A percentile compares a stretch with the other conserved stretches of the same genome.
These are phyloP conservation scores for Rhinatrema bivittatum DNA, from an alignment of 2,797 vertebrate genomes.

Conservation along the genomic window DNA sequence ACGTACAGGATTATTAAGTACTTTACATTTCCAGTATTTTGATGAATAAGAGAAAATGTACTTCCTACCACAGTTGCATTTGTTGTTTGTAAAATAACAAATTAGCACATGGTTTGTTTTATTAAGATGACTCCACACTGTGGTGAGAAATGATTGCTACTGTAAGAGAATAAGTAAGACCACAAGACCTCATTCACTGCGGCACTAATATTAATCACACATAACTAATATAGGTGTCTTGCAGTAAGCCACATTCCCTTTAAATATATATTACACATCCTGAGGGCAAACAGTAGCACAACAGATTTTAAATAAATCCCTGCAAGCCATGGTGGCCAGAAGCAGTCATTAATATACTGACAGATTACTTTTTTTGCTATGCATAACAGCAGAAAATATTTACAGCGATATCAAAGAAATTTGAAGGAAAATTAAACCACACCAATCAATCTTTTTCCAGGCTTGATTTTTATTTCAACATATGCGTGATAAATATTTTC, in stretches of 20 bases:
- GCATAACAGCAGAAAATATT: conserved; percentile 64
- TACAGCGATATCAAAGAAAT: conserved; percentile 51
- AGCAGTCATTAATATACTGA: conserved; percentile 57
- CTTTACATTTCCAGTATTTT: too few species aligned
- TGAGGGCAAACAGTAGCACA: conserved; percentile 54
- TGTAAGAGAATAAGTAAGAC: conserved; percentile 63
- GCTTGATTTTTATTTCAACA: conserved; percentile 34
- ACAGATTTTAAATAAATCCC: conserved; percentile 61
- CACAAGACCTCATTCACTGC: conserved; percentile 57
- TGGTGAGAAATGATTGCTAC: conserved; percentile 68
- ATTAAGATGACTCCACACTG: conserved; percentile 54
- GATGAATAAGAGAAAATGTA: conserved; percentile 48
- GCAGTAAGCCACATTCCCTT: conserved; percentile 57
- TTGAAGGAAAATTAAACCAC: conserved; percentile 57
- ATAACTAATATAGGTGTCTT: conserved; percentile 72
- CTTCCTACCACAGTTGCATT: conserved; percentile 49
- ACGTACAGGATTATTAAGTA: too few species aligned
- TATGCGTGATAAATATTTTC: conserved; percentile 12
- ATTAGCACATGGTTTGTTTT: conserved; percentile 48
- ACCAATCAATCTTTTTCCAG: conserved; percentile 50
- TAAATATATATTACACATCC: conserved; percentile 66
- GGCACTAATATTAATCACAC: conserved; percentile 69
- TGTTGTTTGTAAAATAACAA: conserved; percentile 57
- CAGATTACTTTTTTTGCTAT: conserved; percentile 62
- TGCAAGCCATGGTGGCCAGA: conserved; percentile 56